Evolutionary conservation across 2,113 vertebrate species (phyloP), one percentile per base, ranked within the genome.

Genomic region (Coturnix japonica): DNA sequence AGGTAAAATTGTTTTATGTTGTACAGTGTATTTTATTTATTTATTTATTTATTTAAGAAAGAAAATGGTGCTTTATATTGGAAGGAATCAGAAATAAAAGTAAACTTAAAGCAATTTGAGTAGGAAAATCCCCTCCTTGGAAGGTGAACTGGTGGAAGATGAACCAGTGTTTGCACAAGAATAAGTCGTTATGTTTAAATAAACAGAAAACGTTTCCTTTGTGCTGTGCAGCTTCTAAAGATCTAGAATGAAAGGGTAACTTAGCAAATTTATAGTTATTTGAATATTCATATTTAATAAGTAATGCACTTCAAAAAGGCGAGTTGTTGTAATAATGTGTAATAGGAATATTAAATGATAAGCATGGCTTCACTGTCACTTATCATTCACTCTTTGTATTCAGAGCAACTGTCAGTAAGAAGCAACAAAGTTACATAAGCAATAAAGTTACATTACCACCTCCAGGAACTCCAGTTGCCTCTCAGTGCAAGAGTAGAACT

Each of bases 221-320:
- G 47, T 86, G n/a, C 57, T 47, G 26, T 13, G 26, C 76, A 61
- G 14, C 51, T 82, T 66, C 54, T 66, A 51, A 77, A 82, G 56
- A 54, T 30, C 73, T 64, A 63, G 60, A 69, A 69, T 81, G 61
- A 87, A 91, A 86, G 2, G 6, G 15, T 49, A 72, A 49, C 59
- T 81, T 57, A 59, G 51, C 46, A 94, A 91, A 79, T 81, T 60
- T 13, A 51, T 23, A 37, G 33, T 15, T 71, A 65, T 69, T 60
- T 89, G 75, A 88, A 91, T 91, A 72, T 79, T 72, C 7, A 51
- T 79, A 41, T 57, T 89, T 81, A 81, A 46, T 72, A 84, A 92
- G 10, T 59, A 77, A 59, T 56, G 21, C 16, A 39, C 54, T 82
- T 87, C 41, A 89, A 8, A 79, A 63, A 92, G 47, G 11, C n/a